phyloP scores from a whole-genome alignment of 2,888 invertebrate genomes.

The Chrysotoxum bicinctum region DNA sequence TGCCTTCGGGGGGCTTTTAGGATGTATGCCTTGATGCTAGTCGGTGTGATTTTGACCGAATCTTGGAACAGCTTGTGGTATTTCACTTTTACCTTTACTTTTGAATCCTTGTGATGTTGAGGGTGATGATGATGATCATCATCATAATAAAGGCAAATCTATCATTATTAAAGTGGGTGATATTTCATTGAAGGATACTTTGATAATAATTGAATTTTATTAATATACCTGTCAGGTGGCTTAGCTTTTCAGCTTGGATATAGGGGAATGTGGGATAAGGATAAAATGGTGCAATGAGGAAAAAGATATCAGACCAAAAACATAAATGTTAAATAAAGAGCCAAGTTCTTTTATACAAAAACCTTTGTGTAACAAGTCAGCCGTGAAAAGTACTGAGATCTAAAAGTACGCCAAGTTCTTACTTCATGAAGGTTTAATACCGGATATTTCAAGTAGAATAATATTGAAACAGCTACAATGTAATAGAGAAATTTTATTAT shows the following conservation, averaged over 20 bases:
- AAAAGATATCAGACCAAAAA: too few species aligned
- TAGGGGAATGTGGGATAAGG: not conserved
- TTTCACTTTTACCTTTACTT: slow-evolving; percentile 39
- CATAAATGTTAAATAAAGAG: too few species aligned
- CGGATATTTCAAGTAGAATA: too few species aligned
- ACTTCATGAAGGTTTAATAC: too few species aligned
- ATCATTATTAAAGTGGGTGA: slow-evolving; percentile 46
- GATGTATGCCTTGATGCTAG: slow-evolving; percentile 50
- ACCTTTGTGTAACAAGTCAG: too few species aligned
- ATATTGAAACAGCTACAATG: too few species aligned
- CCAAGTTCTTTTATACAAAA: too few species aligned
- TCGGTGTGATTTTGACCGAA: slow-evolving; percentile 69
- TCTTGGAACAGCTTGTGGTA: slow-evolving; percentile 58
- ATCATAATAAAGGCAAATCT: slow-evolving; percentile 44
- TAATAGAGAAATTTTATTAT: too few species aligned
- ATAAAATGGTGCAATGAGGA: too few species aligned
- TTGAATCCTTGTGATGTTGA: not conserved
- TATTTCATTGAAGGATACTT: slow-evolving; percentile 30
- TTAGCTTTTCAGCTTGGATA: slow-evolving; percentile 11
- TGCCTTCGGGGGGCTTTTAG: slow-evolving; percentile 32
- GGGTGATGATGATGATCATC: slow-evolving; percentile 9
- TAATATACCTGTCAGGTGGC: slow-evolving; percentile 33
- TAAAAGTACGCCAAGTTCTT: too few species aligned
- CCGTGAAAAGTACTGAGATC: too few species aligned
- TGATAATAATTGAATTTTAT: slow-evolving; percentile 67